Evolutionary conservation across 2,888 invertebrate species (phyloP).

Genomic region (Timandra comae): DNA sequence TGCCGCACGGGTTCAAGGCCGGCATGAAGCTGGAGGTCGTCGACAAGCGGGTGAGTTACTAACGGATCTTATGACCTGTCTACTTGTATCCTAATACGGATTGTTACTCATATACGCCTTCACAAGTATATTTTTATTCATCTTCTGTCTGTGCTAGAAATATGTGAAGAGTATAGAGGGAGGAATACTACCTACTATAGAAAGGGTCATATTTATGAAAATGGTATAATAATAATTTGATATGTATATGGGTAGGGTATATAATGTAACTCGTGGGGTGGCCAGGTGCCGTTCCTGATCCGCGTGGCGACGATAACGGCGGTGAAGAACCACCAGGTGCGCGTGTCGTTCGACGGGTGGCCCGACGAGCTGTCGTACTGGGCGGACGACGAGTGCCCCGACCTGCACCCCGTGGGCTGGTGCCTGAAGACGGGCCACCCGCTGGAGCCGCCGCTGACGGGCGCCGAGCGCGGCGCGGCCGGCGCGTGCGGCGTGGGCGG

Average conservation of each 20-base stretch:
- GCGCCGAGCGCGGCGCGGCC: conserved; percentile 77
- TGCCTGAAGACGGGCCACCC: conserved; percentile 92
- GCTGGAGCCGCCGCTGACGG: conserved; percentile 87
- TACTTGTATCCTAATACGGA: too few species aligned
- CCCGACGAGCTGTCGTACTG: conserved; percentile 88
- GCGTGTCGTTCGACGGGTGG: conserved; percentile 94
- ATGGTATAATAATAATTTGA: too few species aligned
- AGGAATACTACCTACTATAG: too few species aligned
- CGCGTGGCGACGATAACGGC: conserved; percentile 90
- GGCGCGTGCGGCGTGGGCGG: conserved; percentile 89
- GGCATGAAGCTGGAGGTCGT: conserved; percentile 94
- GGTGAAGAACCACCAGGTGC: conserved; percentile 84
- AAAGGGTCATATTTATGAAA: too few species aligned
- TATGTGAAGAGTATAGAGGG: too few species aligned
- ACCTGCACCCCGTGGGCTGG: conserved; percentile 95
- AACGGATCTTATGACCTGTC: too few species aligned
- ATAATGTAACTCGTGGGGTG: too few species aligned
- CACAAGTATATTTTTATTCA: too few species aligned
- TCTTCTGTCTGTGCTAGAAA: too few species aligned
- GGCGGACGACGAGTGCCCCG: conserved; percentile 93
- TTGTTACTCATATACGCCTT: too few species aligned
- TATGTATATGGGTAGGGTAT: too few species aligned
- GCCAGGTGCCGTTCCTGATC: conserved; percentile 87
- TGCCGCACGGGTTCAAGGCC: conserved; percentile 85
- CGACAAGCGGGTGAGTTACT: conserved; percentile 81